Evolutionary conservation across 1,140 invertebrate genomes (phyloP), one percentile per base, ranked within the genome.

Genomic region (Hestina assimilis): DNA sequence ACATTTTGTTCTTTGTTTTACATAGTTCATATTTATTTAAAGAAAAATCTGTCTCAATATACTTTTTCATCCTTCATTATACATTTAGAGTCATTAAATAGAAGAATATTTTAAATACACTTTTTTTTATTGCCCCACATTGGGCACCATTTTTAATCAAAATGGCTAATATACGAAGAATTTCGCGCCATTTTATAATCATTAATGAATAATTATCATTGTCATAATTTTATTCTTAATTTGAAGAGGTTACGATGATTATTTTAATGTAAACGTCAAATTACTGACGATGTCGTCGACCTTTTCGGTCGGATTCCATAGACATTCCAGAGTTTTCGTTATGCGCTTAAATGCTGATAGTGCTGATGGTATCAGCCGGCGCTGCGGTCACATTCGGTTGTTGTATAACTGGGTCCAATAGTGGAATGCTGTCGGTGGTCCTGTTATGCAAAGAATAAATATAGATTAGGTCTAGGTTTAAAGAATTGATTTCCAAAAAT

Each of bases 311-410:
- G 14, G 15, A 3, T 38, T 38, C 33, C 17, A 19, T 38, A 38
- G 15, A 19, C 9, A 38, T 19, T 19, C 33, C 33, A 38, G 33
- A 19, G 3, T 9, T 8, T 35, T 35, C 33, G 1, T 6, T 2
- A 8, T 19, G 2, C 4, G 1, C 65, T 83, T 83, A 88, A 60
- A 88, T 88, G 50, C 83, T 88, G 31, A 88, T 88, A 0, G 85
- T 88, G 53, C 85, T 88, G 21, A 88, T 88, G 0, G 82, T 84
- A 46, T 88, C 85, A 0, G 77, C 83, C 2, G 85, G 83, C 7
- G 80, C 80, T 0, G 72, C 72, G 0, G 85, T 83, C 8, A 83
- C 74, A 19, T 52, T 85, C 2, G 85, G 75, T 38, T 84, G 83
- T 24, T 82, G 80, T 9, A 85, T 75, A 4, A 72, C 63, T 0